Conservation (phyloP, 2,113 vertebrate species). For the Hystrix cristata region DNA sequence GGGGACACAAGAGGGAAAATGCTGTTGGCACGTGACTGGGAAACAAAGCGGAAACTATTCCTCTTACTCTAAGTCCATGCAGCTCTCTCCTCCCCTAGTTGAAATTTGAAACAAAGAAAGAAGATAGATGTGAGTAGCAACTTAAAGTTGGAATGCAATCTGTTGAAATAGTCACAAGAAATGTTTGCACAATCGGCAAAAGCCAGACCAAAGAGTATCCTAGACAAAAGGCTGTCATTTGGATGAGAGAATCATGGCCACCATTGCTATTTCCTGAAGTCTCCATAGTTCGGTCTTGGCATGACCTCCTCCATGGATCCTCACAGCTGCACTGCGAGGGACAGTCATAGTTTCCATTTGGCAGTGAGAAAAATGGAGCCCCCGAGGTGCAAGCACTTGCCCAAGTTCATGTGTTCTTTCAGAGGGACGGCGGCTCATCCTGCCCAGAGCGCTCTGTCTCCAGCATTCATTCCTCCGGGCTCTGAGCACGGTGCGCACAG, state of each 20-base stretch:
- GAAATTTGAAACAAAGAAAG: neutral
- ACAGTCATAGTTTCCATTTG: neutral
- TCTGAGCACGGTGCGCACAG: neutral
- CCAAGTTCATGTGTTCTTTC: accelerated
- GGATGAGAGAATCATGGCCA: accelerated
- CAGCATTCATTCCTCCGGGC: accelerated
- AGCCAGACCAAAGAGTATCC: neutral
- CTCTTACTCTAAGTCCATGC: neutral
- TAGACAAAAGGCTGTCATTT: neutral
- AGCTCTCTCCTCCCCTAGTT: neutral
- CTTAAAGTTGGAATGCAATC: too few species aligned
- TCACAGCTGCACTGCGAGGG: neutral
- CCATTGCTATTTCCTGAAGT: too few species aligned
- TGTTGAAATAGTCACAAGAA: neutral
- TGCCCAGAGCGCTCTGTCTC: neutral
- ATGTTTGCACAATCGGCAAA: neutral
- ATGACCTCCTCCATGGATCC: accelerated
- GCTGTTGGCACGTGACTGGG: neutral
- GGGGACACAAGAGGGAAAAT: neutral
- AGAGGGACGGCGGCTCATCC: accelerated
- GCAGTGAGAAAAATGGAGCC: too few species aligned
- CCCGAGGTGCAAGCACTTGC: accelerated
- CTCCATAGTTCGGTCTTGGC: accelerated
- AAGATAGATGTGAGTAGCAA: too few species aligned
- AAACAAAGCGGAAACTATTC: neutral